Evolutionary conservation across 2,797 vertebrate species (phyloP).

Genomic region (Hydrocynus forskahlii): DNA sequence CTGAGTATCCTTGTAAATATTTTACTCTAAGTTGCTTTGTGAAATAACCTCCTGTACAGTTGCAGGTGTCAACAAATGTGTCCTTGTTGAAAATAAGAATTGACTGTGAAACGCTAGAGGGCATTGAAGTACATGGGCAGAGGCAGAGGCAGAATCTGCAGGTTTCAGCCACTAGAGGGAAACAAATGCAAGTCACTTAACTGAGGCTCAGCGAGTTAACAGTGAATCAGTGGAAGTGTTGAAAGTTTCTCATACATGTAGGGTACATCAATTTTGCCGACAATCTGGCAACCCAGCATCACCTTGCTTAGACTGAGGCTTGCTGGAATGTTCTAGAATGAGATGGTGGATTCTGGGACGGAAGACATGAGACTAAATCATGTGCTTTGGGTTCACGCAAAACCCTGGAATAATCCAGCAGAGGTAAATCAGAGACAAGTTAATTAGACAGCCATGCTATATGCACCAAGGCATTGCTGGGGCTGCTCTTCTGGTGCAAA

Average conservation of each 20-base stretch:
- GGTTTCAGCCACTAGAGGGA: conserved; percentile 39
- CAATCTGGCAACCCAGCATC: neutral
- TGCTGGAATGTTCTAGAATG: conserved; percentile 4
- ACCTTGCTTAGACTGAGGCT: neutral
- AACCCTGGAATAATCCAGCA: neutral
- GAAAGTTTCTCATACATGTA: neutral
- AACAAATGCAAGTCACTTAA: neutral
- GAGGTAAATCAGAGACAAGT: neutral
- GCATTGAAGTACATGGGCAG: neutral
- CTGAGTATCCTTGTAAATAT: too few species aligned
- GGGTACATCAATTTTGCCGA: neutral
- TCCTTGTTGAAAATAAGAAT: neutral
- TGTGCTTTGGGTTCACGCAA: neutral
- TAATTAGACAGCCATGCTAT: neutral
- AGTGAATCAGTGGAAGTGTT: neutral
- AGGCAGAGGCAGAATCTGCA: neutral
- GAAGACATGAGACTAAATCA: neutral
- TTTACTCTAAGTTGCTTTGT: neutral
- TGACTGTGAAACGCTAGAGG: conserved; percentile 40
- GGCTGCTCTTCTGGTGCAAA: neutral
- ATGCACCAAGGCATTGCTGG: neutral
- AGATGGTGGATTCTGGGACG: neutral
- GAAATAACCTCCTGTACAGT: neutral
- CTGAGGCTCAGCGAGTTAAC: neutral
- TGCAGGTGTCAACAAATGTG: neutral